These are phyloP conservation scores for Erebia aethiops DNA, from an alignment of 2,888 invertebrate species.

Conservation along the genomic window DNA sequence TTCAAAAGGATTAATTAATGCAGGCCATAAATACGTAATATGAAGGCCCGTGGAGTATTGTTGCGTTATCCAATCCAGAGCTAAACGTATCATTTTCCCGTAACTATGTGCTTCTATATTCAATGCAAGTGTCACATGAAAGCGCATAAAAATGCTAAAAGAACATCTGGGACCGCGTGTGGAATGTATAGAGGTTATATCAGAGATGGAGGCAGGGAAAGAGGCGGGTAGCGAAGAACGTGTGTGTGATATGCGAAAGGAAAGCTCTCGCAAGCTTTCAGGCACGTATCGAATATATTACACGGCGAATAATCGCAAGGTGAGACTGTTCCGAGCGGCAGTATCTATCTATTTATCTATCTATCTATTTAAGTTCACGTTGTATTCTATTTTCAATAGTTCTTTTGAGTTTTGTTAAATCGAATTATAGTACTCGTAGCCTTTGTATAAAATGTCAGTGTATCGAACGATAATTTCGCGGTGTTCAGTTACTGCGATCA, in stretches of 20 bases:
- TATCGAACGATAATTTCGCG: too few species aligned
- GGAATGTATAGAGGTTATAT: not conserved
- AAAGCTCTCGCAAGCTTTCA: not conserved
- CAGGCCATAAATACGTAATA: too few species aligned
- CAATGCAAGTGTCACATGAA: not conserved
- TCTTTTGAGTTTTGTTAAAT: not conserved
- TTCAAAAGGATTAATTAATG: too few species aligned
- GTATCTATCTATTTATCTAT: too few species aligned
- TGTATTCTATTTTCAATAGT: not conserved
- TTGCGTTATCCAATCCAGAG: too few species aligned
- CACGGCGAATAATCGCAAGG: constrained; percentile 7
- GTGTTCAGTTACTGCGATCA: too few species aligned
- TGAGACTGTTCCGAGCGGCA: not conserved
- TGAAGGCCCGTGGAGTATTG: too few species aligned
- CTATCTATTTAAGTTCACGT: not conserved
- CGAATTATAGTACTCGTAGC: too few species aligned
- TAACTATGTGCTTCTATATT: not conserved
- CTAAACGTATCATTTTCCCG: not conserved
- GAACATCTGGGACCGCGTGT: constrained; percentile 1
- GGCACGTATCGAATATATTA: constrained; percentile 20
- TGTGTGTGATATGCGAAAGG: constrained; percentile 8
- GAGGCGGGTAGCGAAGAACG: not conserved
- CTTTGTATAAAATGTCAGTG: too few species aligned
- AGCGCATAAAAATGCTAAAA: not conserved
- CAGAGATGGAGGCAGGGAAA: too few species aligned